Percentiles rank a stretch among this genome's conserved stretches.
Evolutionary conservation across 2,888 invertebrate species (phyloP).

Genomic region (Pelosia muscerda): DNA sequence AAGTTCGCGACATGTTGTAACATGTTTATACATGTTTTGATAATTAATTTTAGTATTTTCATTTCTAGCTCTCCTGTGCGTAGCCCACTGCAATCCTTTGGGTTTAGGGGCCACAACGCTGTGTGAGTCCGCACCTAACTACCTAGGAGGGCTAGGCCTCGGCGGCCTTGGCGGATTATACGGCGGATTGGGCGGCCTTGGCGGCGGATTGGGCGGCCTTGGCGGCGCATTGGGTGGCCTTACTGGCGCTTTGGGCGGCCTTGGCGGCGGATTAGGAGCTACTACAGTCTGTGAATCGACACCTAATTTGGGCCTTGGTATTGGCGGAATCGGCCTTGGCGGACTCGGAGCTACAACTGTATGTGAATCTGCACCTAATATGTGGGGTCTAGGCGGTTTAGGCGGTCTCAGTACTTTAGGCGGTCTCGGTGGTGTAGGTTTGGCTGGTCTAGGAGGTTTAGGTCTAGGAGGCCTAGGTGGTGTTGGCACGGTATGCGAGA

Average conservation of each 20-base stretch:
- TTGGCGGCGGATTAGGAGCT: constrained; percentile 24
- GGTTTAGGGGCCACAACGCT: constrained; percentile 57
- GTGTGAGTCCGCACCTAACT: constrained; percentile 57
- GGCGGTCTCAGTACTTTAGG: neutral
- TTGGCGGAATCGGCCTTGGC: neutral
- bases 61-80: constrained; percentile 61
- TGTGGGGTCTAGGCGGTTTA: neutral
- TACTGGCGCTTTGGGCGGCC: constrained; percentile 10
- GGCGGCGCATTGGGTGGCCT: neutral
- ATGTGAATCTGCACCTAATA: constrained; percentile 4
- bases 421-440: neutral
- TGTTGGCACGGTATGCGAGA: too few relatives aligned
- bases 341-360: neutral
- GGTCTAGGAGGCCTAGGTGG: neutral
- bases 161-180: constrained; percentile 15
- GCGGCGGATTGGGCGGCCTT: constrained; percentile 23
- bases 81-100: constrained; percentile 62
- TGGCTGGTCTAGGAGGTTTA: neutral
- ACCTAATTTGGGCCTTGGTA: constrained; percentile 26
- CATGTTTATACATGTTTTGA: neutral
- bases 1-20: neutral
- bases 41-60: neutral
- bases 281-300: constrained; percentile 41
- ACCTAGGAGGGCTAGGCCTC: constrained; percentile 17
- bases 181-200: constrained; percentile 7